A percentile compares a stretch with the other conserved stretches of the same genome.
Evolutionary conservation across 2,113 vertebrate genomes (phyloP).

Genomic region (Cynocephalus volans): DNA sequence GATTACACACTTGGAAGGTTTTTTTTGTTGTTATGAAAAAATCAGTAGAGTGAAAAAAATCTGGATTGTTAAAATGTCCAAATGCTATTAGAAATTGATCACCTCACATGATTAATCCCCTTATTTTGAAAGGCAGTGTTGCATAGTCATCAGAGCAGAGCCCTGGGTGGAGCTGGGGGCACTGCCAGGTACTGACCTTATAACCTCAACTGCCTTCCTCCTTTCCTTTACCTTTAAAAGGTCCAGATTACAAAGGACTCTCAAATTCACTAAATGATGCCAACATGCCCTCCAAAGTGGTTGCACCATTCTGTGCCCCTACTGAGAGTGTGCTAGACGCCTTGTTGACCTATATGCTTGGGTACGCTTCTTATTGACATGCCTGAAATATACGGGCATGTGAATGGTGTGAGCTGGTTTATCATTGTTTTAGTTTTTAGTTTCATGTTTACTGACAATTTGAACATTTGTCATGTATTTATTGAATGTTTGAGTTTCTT

Average conservation of each 20-base stretch:
- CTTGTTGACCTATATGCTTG: not conserved
- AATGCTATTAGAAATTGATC: not conserved
- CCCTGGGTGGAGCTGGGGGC: rapidly evolving
- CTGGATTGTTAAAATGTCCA: not conserved
- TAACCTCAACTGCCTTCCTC: rapidly evolving
- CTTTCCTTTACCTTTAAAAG: not conserved
- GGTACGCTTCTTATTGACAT: not conserved
- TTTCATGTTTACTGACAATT: not conserved
- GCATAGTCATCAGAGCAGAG: not conserved
- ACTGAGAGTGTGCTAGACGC: rapidly evolving
- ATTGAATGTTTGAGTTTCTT: not conserved
- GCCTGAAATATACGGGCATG: too few relatives aligned
- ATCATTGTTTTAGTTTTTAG: not conserved
- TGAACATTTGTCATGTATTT: not conserved
- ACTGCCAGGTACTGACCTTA: rapidly evolving
- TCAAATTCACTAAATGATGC: not conserved
- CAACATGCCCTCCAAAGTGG: rapidly evolving
- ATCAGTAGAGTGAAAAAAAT: not conserved
- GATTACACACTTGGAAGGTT: not conserved
- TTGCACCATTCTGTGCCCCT: rapidly evolving
- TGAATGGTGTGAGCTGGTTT: rapidly evolving
- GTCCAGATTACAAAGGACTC: not conserved
- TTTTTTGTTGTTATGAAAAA: not conserved
- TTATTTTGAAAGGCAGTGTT: not conserved
- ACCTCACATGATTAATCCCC: rapidly evolving